phyloP scores from a whole-genome alignment of 2,797 vertebrate genomes.

The Melanotaenia parkinsoni region DNA sequence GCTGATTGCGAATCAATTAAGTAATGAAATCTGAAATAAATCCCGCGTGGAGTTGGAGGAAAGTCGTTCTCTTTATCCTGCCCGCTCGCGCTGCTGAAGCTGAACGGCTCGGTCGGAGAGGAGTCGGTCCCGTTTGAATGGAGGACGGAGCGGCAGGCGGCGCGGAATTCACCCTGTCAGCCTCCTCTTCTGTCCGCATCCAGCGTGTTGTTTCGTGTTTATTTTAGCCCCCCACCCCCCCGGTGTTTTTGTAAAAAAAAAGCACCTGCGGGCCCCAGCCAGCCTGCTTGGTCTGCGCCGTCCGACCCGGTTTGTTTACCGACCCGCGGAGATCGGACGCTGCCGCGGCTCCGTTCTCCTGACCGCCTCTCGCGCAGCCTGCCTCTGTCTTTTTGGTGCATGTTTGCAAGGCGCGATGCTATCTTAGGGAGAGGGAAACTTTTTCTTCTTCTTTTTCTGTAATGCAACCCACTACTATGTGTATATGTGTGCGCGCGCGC shows the following conservation, averaged over 20 bases:
- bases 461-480: conserved; percentile 40
- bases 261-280: conserved; percentile 1
- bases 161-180: conserved; percentile 39
- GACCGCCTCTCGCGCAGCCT: conserved; percentile 1
- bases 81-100: neutral
- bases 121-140: conserved; percentile 61
- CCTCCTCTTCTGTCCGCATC: conserved; percentile 17
- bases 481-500: neutral
- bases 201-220: neutral
- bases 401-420: conserved; percentile 25
- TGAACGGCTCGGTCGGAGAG: neutral
- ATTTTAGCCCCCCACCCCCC: fast-evolving
- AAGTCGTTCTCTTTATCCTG: no score
- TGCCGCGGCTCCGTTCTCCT: conserved; percentile 22
- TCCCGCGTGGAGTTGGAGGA: neutral
- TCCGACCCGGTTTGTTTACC: conserved; percentile 65
- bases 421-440: conserved; percentile 54
- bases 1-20: neutral
- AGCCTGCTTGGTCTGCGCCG: neutral
- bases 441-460: conserved; percentile 33
- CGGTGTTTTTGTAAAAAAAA: neutral
- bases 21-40: neutral
- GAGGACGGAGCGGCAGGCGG: conserved; percentile 26
- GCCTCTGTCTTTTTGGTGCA: neutral
- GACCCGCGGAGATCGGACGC: conserved; percentile 27